These are phyloP conservation scores for Tragelaphus eurycerus DNA, from an alignment of 2,797 vertebrate species.

Conservation along the genomic window DNA sequence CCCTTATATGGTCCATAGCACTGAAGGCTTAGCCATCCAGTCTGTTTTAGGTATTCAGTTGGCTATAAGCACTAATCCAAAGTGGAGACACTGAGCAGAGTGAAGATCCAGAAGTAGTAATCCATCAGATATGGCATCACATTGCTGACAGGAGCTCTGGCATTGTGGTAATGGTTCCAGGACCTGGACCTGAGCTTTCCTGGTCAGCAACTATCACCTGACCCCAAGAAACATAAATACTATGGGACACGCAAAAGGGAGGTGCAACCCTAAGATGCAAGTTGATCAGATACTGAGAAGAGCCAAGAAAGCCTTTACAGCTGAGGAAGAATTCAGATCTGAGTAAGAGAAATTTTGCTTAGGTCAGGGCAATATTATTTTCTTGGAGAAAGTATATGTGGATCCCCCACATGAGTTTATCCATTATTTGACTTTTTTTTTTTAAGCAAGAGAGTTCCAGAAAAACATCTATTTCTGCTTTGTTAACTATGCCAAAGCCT, in stretches of 20 bases:
- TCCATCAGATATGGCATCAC: not conserved
- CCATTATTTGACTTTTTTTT: not conserved
- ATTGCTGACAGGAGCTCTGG: not conserved
- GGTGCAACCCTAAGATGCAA: not conserved
- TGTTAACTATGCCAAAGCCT: too few relatives aligned
- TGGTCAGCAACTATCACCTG: not conserved
- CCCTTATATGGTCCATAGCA: not conserved
- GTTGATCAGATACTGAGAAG: not conserved
- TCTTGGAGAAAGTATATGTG: not conserved
- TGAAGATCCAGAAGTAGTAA: constrained; percentile 28
- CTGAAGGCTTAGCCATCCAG: not conserved
- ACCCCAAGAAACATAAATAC: not conserved
- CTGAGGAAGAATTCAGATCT: not conserved
- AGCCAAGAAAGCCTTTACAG: not conserved
- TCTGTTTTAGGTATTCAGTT: not conserved
- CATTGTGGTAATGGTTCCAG: not conserved
- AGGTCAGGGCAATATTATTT: not conserved
- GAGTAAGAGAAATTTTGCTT: not conserved
- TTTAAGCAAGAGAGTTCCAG: not conserved
- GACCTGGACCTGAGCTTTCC: not conserved
- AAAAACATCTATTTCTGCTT: too few relatives aligned
- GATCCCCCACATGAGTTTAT: not conserved
- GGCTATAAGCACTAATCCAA: not conserved
- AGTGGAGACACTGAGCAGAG: not conserved
- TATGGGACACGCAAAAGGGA: not conserved